These are phyloP conservation scores for Puntigrus tetrazona DNA, from an alignment of 2,113 vertebrate species.

Conservation along the genomic window DNA sequence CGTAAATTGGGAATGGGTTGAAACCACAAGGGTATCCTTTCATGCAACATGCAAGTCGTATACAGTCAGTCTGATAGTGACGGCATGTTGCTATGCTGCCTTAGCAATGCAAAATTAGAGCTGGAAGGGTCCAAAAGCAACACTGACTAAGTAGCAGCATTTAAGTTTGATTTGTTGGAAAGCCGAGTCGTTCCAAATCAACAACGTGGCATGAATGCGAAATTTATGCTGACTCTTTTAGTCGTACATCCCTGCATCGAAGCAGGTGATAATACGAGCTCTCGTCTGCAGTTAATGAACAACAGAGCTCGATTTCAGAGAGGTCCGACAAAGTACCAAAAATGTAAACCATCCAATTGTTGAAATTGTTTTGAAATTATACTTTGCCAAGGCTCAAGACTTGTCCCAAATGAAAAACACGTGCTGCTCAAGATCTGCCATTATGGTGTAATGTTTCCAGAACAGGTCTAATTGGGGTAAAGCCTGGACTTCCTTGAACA, in stretches of 20 bases:
- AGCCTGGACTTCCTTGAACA: conserved; percentile 25
- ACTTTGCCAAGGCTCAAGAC: not conserved
- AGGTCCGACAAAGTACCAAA: not conserved
- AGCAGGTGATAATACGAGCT: conserved; percentile 19
- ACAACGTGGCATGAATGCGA: not conserved
- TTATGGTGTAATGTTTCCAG: conserved; percentile 7
- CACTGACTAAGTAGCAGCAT: conserved; percentile 20
- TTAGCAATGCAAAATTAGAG: conserved; percentile 4
- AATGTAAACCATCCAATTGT: conserved; percentile 31
- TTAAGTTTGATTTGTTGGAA: conserved; percentile 27
- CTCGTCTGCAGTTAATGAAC: conserved; percentile 1
- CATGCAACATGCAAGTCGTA: conserved; percentile 4
- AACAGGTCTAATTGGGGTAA: conserved; percentile 27
- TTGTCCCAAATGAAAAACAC: not conserved
- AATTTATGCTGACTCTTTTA: conserved; percentile 13
- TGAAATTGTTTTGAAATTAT: conserved; percentile 25
- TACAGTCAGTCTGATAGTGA: not conserved
- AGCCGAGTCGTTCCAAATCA: not conserved
- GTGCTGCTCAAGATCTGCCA: conserved; percentile 33
- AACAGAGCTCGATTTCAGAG: conserved; percentile 14
- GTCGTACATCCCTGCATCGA: not conserved
- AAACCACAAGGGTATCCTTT: conserved; percentile 23
- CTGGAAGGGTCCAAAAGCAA: conserved; percentile 11
- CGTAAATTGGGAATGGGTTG: not conserved
- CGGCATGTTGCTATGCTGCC: not conserved